Evolutionary conservation across 1,140 invertebrate genomes (phyloP).

Genomic region (Diorhabda carinulata): DNA sequence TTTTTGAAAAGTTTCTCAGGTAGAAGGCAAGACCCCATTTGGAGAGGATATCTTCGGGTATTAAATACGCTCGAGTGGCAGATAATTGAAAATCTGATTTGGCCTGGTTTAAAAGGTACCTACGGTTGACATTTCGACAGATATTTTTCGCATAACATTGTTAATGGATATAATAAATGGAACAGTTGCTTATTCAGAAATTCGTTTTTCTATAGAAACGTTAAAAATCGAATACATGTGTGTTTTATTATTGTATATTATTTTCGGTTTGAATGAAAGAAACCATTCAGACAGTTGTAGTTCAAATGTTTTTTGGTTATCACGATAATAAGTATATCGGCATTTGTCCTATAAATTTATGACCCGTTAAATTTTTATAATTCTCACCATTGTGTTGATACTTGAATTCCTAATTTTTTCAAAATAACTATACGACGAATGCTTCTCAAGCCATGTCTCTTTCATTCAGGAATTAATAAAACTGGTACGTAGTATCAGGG

Average conservation of each 20-base stretch:
- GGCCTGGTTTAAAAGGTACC: neutral
- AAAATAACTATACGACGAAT: too few species aligned
- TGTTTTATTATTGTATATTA: neutral
- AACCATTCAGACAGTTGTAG: neutral
- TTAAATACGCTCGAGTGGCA: conserved; percentile 1
- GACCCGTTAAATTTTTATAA: neutral
- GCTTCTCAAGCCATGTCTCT: too few species aligned
- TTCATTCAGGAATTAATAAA: too few species aligned
- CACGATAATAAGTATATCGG: neutral
- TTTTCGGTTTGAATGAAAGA: neutral
- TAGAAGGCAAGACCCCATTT: neutral
- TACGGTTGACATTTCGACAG: neutral
- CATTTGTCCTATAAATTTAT: neutral
- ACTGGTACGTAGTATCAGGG: too few species aligned
- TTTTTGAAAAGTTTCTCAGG: neutral
- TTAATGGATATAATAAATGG: neutral
- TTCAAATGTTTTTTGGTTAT: neutral
- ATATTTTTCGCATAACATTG: neutral
- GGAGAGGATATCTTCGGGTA: neutral
- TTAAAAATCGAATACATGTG: neutral
- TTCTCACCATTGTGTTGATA: neutral
- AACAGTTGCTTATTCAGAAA: neutral
- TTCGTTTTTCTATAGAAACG: neutral
- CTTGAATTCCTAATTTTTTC: too few species aligned
- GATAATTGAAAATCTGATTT: neutral